Percentiles rank a stretch among this genome's conserved stretches.
phyloP scores from a whole-genome alignment of 2,888 invertebrate genomes.

The Megalurothrips usitatus region DNA sequence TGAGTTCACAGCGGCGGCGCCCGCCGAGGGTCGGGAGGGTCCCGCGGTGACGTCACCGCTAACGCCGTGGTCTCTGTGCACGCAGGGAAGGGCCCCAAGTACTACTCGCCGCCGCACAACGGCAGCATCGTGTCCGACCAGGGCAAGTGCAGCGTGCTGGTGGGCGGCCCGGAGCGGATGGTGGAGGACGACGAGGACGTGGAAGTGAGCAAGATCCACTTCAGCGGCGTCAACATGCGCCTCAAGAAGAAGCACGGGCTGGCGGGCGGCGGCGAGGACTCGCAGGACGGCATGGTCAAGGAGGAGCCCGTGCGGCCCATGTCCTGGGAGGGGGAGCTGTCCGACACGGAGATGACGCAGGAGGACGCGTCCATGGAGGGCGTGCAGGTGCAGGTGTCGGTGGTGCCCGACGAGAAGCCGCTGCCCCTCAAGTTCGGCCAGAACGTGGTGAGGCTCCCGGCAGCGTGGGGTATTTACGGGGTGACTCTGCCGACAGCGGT shows the following conservation, averaged over 20 bases:
- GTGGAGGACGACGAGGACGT: slow-evolving; percentile 50
- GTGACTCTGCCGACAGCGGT: no score
- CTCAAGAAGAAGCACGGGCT: slow-evolving; percentile 59
- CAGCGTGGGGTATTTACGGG: no score
- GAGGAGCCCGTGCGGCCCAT: slow-evolving; percentile 66
- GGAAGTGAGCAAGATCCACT: slow-evolving; percentile 75
- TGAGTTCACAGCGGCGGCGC: slow-evolving; percentile 27
- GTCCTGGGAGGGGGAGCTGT: slow-evolving; percentile 93
- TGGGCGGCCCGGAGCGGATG: slow-evolving; percentile 37
- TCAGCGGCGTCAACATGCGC: slow-evolving; percentile 61
- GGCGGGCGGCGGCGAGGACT: slow-evolving; percentile 49
- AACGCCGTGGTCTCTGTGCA: background rate
- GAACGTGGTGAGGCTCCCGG: background rate
- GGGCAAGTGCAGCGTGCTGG: slow-evolving; percentile 38
- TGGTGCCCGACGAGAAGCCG: slow-evolving; percentile 37
- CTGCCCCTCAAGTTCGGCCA: slow-evolving; percentile 38
- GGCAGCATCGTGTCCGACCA: slow-evolving; percentile 19
- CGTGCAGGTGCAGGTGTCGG: slow-evolving; percentile 47
- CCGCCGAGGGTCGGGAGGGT: no score
- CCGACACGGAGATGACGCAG: slow-evolving; percentile 66
- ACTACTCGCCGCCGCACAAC: slow-evolving; percentile 32
- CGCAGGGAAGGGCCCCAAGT: slow-evolving; percentile 29
- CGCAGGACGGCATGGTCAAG: slow-evolving; percentile 39
- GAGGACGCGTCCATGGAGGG: slow-evolving; percentile 51
- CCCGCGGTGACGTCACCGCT: no score